These are phyloP conservation scores for Drosophila acutilabella DNA, from an alignment of 2,888 invertebrate species.

Conservation along the genomic window DNA sequence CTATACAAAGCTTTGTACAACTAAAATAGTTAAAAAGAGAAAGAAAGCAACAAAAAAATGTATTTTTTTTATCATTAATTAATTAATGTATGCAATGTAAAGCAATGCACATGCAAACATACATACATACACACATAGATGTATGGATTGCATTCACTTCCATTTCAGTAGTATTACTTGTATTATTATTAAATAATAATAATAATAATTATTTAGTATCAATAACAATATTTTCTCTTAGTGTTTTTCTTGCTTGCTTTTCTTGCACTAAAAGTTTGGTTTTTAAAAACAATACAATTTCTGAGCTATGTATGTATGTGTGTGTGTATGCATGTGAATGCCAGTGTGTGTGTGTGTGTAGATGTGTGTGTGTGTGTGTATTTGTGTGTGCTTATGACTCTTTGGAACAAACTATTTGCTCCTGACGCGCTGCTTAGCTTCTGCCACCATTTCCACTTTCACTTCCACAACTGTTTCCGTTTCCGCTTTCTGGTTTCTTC, in stretches of 20 bases:
- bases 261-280: slow-evolving; percentile 30
- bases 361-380: slow-evolving; percentile 25
- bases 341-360: slow-evolving; percentile 27
- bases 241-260: slow-evolving; percentile 13
- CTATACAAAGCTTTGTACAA: slow-evolving; percentile 80
- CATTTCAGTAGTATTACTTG: slow-evolving; percentile 3
- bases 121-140: slow-evolving; percentile 16
- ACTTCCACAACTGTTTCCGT: background rate
- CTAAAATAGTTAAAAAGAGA: slow-evolving; percentile 78
- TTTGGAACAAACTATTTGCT: slow-evolving; percentile 53
- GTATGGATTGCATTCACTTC: background rate
- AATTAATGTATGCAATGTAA: slow-evolving; percentile 39
- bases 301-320: slow-evolving; percentile 35
- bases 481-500: background rate
- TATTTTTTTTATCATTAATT: slow-evolving; percentile 46
- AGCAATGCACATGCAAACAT: slow-evolving; percentile 25
- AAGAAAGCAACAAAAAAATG: slow-evolving; percentile 76
- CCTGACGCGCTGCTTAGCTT: slow-evolving; percentile 56
- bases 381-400: slow-evolving; percentile 55
- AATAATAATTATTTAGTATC: slow-evolving; percentile 39
- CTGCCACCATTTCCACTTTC: background rate
- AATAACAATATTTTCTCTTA: slow-evolving; percentile 44
- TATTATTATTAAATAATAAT: slow-evolving; percentile 9
- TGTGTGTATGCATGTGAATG: slow-evolving; percentile 34
- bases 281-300: slow-evolving; percentile 33